Evolutionary conservation across 2,797 vertebrate genomes (phyloP), one percentile per base, ranked within the genome.

Genomic region (Gallinago nigripennis): DNA sequence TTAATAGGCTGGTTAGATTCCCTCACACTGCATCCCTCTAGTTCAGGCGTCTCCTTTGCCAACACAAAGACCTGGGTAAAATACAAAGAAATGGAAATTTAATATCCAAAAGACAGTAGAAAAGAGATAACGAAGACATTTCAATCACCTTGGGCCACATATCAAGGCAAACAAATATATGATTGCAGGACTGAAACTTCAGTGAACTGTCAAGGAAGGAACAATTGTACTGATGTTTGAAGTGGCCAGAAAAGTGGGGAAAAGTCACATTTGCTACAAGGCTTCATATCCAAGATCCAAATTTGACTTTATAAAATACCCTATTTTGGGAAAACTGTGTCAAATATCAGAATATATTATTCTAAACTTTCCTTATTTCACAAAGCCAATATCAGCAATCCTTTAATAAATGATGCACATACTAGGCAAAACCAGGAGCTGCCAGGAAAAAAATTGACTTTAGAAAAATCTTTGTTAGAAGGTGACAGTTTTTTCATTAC

Each of bases 401-500:
- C 82, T 92, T 91, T 94, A 90, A 95, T 57, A 97, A 96, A 96
- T 90, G 80, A 94, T 51, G 61, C 90, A 88, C 5, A 1, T 20
- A 65, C 41, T 41, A 81, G 53, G 83, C 35, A 95, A 94, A 92
- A 93, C 56, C 90, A 86, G 80, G 6, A 2, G 85, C 80, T 94
- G 85, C 88, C 91, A 91, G 82, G 53, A 94, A 94, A 95, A 95
- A 88, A 95, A 97, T 31, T 86, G 76, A 94, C 65, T 97, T 88
- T 43, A 94, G 95, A 96, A 95, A 96, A 94, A 97, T 82, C 94
- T 96, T 96, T 97, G 94, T 93, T 95, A 95, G 94, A 94, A 93
- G 60, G 86, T 89, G 92, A 95, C 94, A 88, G 86, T 86, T 94
- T 93, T 95, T 95, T 90, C 95, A 96, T 92, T 92, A 92, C 93